Conservation (phyloP, 2,113 vertebrate genomes). For the Scortum barcoo region DNA sequence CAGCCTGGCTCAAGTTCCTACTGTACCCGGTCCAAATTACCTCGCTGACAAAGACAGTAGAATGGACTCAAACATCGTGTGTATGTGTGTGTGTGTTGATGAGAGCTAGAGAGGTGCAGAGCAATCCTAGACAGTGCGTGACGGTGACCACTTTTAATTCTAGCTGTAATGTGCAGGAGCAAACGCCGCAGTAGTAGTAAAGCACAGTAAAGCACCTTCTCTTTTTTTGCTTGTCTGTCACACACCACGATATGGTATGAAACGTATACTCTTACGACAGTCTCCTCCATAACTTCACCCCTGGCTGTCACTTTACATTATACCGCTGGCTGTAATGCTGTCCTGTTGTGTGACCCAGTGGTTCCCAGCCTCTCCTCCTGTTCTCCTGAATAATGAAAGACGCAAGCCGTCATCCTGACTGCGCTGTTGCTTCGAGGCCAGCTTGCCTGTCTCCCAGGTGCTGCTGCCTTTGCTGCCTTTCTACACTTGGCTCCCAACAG, state of each 20-base stretch:
- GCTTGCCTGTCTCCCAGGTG: constrained; percentile 71
- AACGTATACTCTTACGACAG: not conserved
- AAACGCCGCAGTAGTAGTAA: constrained; percentile 60
- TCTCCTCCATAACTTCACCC: constrained; percentile 28
- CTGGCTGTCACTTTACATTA: constrained; percentile 18
- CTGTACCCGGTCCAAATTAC: constrained; percentile 11
- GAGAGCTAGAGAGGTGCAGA: constrained; percentile 31
- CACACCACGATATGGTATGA: not conserved
- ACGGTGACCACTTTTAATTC: constrained; percentile 83
- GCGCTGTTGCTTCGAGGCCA: constrained; percentile 48
- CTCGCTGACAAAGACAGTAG: constrained; percentile 1
- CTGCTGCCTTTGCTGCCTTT: constrained; percentile 54
- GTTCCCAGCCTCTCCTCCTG: constrained; percentile 77
- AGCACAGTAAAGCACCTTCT: constrained; percentile 12
- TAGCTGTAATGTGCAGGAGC: constrained; percentile 68
- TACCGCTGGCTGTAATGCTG: constrained; percentile 28
- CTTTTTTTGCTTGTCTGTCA: not conserved
- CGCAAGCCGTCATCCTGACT: constrained; percentile 55
- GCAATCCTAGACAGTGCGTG: constrained; percentile 68
- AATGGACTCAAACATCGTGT: constrained; percentile 15
- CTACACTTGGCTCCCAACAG: constrained; percentile 36
- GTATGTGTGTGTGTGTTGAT: constrained; percentile 14
- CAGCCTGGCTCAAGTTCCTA: constrained; percentile 18
- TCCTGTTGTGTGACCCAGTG: constrained; percentile 58
- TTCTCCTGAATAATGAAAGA: constrained; percentile 86